Conservation (phyloP, 2,797 vertebrate species). For the Brachymystax lenok region DNA sequence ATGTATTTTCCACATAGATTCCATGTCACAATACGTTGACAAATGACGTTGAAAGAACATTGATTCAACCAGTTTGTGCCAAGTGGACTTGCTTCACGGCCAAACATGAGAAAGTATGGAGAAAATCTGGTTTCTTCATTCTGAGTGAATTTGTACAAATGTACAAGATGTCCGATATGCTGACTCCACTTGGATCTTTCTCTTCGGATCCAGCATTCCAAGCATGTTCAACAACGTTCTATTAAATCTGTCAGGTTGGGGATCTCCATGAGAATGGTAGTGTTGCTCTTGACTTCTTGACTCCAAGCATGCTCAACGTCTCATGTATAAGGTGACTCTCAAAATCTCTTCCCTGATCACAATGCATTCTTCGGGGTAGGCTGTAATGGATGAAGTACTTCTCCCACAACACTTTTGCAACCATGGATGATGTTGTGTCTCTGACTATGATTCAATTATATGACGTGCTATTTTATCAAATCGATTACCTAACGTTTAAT, state of each 20-base stretch:
- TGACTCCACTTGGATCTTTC: too few species aligned
- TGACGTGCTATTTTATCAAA: too few species aligned
- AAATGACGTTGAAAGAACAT: too few species aligned
- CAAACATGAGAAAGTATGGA: not conserved
- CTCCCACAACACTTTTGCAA: too few species aligned
- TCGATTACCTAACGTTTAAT: too few species aligned
- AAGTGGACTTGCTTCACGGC: not conserved
- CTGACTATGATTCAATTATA: too few species aligned
- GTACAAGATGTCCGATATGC: too few species aligned
- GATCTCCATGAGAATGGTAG: not conserved
- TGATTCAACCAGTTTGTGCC: too few species aligned
- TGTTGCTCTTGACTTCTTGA: not conserved
- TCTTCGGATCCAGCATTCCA: not conserved
- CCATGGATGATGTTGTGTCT: too few species aligned
- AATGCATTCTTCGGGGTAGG: not conserved
- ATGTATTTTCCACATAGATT: too few species aligned
- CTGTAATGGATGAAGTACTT: too few species aligned
- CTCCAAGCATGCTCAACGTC: conserved; percentile 1
- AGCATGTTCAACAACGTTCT: not conserved
- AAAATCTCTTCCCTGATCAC: not conserved
- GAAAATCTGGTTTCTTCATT: not conserved
- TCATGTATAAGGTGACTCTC: conserved; percentile 6
- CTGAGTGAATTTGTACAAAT: not conserved
- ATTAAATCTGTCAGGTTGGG: not conserved
- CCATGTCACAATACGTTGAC: too few species aligned